Conservation (phyloP, 2,888 invertebrate genomes). For the Bellardia pandia region DNA sequence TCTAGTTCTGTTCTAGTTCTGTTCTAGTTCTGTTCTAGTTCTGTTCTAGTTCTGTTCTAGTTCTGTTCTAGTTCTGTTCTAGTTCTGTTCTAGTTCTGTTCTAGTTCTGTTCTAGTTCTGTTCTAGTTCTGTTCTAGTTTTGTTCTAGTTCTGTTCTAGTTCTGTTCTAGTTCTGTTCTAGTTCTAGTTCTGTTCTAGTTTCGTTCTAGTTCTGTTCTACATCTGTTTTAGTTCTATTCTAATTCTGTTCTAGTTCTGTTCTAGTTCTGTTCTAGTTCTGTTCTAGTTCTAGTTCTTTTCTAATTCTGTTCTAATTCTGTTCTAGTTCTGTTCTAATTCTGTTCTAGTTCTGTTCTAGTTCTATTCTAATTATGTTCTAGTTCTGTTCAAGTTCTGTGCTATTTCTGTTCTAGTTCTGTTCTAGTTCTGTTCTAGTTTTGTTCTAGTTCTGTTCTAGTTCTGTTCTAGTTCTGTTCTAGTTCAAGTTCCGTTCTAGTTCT, state of each 20-base stretch:
- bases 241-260: not conserved
- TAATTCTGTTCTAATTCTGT: not conserved
- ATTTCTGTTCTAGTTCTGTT: not conserved
- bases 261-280: not conserved
- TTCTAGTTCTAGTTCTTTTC: not conserved
- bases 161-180: not conserved
- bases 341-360: slow-evolving; percentile 19
- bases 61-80: too few relatives aligned
- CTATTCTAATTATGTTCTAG: not conserved
- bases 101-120: too few relatives aligned
- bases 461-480: not conserved
- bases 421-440: not conserved
- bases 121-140: too few relatives aligned
- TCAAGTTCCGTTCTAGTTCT: slow-evolving; percentile 1
- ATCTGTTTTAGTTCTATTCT: too few relatives aligned
- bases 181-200: not conserved
- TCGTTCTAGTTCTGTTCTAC: too few relatives aligned
- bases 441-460: not conserved
- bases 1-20: not conserved
- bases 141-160: not conserved
- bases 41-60: not conserved
- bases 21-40: not conserved
- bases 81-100: too few relatives aligned
- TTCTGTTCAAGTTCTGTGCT: not conserved
- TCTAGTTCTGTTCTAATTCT: not conserved